Evolutionary conservation across 2,888 invertebrate genomes (phyloP).

Genomic region (Pollenia amentaria): DNA sequence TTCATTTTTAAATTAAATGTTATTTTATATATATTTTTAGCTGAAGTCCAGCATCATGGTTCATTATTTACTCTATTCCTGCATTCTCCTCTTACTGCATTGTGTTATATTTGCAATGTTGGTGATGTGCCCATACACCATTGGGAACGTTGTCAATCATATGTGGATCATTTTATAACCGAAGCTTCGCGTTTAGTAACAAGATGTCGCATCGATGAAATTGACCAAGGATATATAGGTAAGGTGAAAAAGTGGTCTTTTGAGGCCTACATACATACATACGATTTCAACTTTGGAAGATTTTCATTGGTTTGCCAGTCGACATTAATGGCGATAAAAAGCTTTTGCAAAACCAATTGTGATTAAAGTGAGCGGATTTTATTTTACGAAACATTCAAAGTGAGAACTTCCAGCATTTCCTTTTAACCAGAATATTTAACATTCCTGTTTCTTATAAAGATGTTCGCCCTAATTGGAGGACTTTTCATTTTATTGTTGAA

Average conservation of each 20-base stretch:
- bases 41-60: constrained; percentile 94
- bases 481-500: too few relatives aligned
- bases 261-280: too few relatives aligned
- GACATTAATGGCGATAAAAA: too few relatives aligned
- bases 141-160: constrained; percentile 96
- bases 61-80: constrained; percentile 97
- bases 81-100: constrained; percentile 96
- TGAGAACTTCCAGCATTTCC: too few relatives aligned
- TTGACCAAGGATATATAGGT: constrained; percentile 85
- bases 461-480: too few relatives aligned
- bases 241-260: constrained; percentile 1
- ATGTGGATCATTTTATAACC: constrained; percentile 94
- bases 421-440: too few relatives aligned
- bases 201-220: constrained; percentile 91
- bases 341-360: too few relatives aligned
- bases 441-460: too few relatives aligned
- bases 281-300: too few relatives aligned
- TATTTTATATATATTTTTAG: constrained; percentile 75
- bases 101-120: constrained; percentile 96
- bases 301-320: too few relatives aligned
- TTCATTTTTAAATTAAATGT: not conserved
- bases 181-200: constrained; percentile 94
- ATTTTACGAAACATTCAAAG: too few relatives aligned
- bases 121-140: constrained; percentile 92
- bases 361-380: too few relatives aligned